Evolutionary conservation across 2,797 vertebrate species (phyloP), one percentile per base, ranked within the genome.

Genomic region (Melanotaenia pygmaea): DNA sequence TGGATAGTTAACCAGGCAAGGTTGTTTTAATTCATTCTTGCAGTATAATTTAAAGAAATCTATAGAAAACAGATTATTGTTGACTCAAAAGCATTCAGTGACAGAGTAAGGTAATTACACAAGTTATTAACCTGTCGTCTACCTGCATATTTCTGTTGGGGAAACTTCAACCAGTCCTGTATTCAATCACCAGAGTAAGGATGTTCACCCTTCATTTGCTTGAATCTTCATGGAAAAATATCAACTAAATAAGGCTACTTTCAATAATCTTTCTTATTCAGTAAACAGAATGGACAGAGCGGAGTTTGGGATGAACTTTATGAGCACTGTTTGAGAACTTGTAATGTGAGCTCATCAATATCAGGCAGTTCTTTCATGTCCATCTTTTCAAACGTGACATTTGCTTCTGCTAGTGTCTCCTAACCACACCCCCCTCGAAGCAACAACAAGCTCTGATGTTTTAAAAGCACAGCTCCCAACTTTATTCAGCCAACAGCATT

Each of bases 1-100:
- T 18, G 56, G 81, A 18, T 66, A 65, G 30, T 50, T 8, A 32
- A 60, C 72, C 69, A 89, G 61, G 79, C 78, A 89, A 86, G 58
- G 82, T 81, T 77, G 57, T 89, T 91, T 91, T 88, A 85, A 82
- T 93, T 75, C 62, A 83, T 77, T 84, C 77, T 87, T 30, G 59
- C 76, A 88, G 81, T 67, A 86, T 83, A 86, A 88, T 71, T 87
- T 87, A 85, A 88, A 88, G 80, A 86, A 88, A 64, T 75, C 68
- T 79, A 71, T 88, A 89, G 84, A 91, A 90, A 93, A 92, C 63
- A 78, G 76, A 77, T 81, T 73, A 13, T 35, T 67, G 61, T 65
- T 9, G 59, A 88, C 76, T 80, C 61, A 75, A 82, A 87, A 82
- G 72, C 79, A 80, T 85, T 66, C 69, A 12, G 58, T 57, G 68